Percentiles rank a stretch among this genome's conserved stretches.
Conservation (phyloP, 2,888 invertebrate genomes). For the Ennomos fuscantarius region DNA sequence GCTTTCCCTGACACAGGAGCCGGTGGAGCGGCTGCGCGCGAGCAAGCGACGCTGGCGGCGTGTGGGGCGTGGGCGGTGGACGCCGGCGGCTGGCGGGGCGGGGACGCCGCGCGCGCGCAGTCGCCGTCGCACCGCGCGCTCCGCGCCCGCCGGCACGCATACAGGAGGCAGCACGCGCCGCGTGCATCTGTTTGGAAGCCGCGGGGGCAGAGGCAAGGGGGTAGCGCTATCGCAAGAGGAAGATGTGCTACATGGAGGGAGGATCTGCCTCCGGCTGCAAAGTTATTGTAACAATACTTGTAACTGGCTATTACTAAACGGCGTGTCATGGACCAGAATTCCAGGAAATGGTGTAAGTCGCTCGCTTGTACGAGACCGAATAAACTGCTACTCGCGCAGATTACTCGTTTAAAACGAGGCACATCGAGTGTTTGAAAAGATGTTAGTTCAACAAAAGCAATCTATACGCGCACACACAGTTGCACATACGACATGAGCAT, state of each 20-base stretch:
- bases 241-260: conserved; percentile 67
- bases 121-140: conserved; percentile 54
- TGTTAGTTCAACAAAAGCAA: no score
- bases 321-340: no score
- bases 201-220: conserved; percentile 46
- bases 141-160: conserved; percentile 55
- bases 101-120: conserved; percentile 26
- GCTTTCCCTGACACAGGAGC: conserved; percentile 56
- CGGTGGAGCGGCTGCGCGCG: conserved; percentile 68
- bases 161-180: conserved; percentile 60
- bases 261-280: conserved; percentile 73
- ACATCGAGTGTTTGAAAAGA: no score
- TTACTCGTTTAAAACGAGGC: no score
- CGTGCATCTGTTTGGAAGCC: conserved; percentile 43
- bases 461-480: no score
- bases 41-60: conserved; percentile 59
- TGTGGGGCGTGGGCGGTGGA: conserved; percentile 51
- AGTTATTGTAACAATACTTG: conserved; percentile 42
- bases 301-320: no score
- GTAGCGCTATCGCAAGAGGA: conserved; percentile 73
- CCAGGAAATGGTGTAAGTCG: no score
- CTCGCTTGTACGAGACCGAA: no score
- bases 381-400: no score
- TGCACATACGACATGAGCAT: no score
- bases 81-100: conserved; percentile 23